Evolutionary conservation across 2,113 vertebrate genomes (phyloP).

Genomic region (Neodon shergylaensis): DNA sequence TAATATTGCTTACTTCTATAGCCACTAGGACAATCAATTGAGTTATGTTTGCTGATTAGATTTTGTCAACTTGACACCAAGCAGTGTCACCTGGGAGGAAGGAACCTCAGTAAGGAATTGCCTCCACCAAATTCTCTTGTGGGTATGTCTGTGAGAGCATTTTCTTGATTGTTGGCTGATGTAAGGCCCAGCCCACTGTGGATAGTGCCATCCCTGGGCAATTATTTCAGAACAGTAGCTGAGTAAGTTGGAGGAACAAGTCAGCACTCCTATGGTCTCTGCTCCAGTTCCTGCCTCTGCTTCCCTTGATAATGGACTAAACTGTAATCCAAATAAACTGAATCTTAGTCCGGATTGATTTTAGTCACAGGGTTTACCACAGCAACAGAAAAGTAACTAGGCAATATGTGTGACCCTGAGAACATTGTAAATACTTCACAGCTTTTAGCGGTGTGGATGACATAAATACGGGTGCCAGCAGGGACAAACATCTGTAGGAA

Average conservation of each 20-base stretch:
- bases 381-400: background rate
- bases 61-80: background rate
- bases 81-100: background rate
- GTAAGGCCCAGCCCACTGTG: background rate
- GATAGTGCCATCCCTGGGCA: background rate
- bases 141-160: background rate
- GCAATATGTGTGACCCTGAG: background rate
- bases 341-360: background rate
- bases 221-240: background rate
- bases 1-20: slow-evolving; percentile 3
- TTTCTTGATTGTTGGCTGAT: background rate
- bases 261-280: background rate
- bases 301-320: background rate
- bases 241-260: background rate
- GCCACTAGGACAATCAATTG: background rate
- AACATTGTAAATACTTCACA: background rate
- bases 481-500: background rate
- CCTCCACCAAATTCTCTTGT: background rate
- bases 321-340: background rate
- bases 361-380: background rate
- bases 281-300: background rate
- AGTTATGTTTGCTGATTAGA: background rate
- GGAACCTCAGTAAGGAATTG: background rate
- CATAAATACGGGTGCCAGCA: background rate
- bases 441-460: background rate